Percentiles rank a stretch among this genome's conserved stretches.
phyloP scores from a whole-genome alignment of 2,113 vertebrate genomes.

The Perca schrenkii region DNA sequence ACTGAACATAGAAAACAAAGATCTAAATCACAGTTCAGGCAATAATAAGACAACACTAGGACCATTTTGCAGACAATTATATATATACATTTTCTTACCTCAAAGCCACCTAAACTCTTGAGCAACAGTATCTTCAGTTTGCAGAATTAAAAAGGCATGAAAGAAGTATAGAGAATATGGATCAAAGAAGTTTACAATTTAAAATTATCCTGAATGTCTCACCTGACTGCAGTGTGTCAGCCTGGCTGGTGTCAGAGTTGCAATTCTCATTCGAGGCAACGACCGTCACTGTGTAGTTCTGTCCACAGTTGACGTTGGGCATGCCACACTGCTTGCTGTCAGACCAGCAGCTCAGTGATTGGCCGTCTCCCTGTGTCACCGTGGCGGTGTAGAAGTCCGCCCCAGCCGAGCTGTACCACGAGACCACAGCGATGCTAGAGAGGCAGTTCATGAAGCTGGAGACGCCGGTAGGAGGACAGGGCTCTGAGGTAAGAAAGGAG shows the following conservation, averaged over 20 bases:
- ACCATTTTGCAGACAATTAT: not conserved
- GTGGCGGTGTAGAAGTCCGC: constrained; percentile 75
- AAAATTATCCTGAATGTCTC: not conserved
- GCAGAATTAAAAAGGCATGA: not conserved
- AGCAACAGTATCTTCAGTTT: not conserved
- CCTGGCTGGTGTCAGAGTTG: constrained; percentile 73
- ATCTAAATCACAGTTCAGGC: not conserved
- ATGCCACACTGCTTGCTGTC: constrained; percentile 74
- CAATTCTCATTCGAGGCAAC: constrained; percentile 74
- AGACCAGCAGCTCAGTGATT: constrained; percentile 73
- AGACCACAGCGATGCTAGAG: constrained; percentile 77
- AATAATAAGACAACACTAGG: not conserved
- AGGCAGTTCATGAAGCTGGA: constrained; percentile 77
- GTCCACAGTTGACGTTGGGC: constrained; percentile 76
- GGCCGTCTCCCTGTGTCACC: constrained; percentile 49
- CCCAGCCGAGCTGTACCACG: constrained; percentile 71
- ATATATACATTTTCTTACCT: not conserved
- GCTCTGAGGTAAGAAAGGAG: constrained; percentile 61
- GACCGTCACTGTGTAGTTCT: constrained; percentile 76
- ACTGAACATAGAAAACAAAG: not conserved
- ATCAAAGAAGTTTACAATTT: not conserved
- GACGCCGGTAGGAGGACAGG: constrained; percentile 74
- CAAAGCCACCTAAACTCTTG: not conserved
- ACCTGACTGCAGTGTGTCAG: constrained; percentile 77
- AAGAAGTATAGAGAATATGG: not conserved